Evolutionary conservation across 2,113 vertebrate species (phyloP), one percentile per base, ranked within the genome.

Genomic region (Ondatra zibethicus): DNA sequence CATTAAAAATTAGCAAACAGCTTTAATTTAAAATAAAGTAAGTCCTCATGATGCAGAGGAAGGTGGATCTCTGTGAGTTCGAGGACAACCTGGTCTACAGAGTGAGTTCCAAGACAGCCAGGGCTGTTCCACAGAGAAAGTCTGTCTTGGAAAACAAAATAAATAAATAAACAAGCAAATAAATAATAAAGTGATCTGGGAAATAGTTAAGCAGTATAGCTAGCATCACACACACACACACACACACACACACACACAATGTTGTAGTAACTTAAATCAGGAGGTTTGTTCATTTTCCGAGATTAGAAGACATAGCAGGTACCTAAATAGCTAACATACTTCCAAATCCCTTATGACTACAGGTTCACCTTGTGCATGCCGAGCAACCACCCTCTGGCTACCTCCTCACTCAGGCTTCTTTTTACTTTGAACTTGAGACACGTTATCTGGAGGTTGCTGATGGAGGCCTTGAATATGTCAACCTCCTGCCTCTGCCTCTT

Each of bases 11-110:
- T 58, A 91, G 36, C 3, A 52, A 89, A 58, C 1, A 87, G 33
- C 16, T 63, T n/a, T 90, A 73, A 58, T 88, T 84, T 52, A 92
- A 86, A 93, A 39, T 95, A 65, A 73, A 63, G 29, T 45, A 23
- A 70, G 58, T 19, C 58, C 19, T 58, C 58, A 58, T 58, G 58
- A 21, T 58, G 58, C 58, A 58, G 58, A 58, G 19, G 58, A 58
- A 58, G 58, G 58, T 58, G 6, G 58, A 58, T 58, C 58, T 58
- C 33, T n/a, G 3, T n/a, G 70, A n/a, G 36, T n/a, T 72, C 3
- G 68, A 70, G 68, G 68, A 33, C 36, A 72, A 7, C 68, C 17
- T 73, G 70, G 19, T 23, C 7, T 73, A 39, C 36, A 10, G 70
- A 39, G 58, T 73, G 36, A 73, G n/a, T n/a, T 39, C 36, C 70